These are phyloP conservation scores for Sicus ferrugineus DNA, from an alignment of 2,888 invertebrate genomes.

Conservation along the genomic window DNA sequence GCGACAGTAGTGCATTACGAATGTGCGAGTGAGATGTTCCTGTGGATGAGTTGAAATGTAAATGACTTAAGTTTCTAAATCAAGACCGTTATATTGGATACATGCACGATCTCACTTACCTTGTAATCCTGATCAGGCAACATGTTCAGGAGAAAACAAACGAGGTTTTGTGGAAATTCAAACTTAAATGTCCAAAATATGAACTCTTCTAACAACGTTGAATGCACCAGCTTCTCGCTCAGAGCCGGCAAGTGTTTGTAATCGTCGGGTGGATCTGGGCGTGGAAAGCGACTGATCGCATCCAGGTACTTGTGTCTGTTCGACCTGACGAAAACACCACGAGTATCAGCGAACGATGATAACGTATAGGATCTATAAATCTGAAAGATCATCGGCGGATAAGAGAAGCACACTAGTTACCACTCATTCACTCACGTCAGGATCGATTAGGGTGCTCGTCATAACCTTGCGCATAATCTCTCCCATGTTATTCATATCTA, in stretches of 20 bases:
- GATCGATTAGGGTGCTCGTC: conserved; percentile 89
- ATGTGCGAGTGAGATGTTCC: conserved; percentile 92
- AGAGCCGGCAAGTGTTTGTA: conserved; percentile 83
- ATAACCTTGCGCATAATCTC: conserved; percentile 94
- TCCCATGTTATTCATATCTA: conserved; percentile 95
- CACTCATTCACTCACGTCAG: conserved; percentile 68
- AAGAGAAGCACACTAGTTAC: not conserved
- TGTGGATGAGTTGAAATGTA: conserved; percentile 56
- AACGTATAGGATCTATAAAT: conserved; percentile 77
- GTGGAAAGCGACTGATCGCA: conserved; percentile 81
- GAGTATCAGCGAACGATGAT: conserved; percentile 72
- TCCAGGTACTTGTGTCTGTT: conserved; percentile 81
- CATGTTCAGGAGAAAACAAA: conserved; percentile 93
- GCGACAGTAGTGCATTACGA: conserved; percentile 95
- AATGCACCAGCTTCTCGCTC: conserved; percentile 80
- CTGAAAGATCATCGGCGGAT: conserved; percentile 61
- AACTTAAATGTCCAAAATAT: conserved; percentile 98
- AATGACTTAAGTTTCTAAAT: too few species aligned
- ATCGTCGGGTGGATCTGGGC: conserved; percentile 75
- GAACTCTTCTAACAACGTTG: conserved; percentile 90
- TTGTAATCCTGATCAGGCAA: conserved; percentile 95
- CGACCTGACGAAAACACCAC: conserved; percentile 76
- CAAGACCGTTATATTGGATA: not conserved
- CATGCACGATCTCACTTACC: conserved; percentile 64
- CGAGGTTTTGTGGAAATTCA: conserved; percentile 96